Evolutionary conservation across 2,888 invertebrate species (phyloP).

Genomic region (Amiota minor): DNA sequence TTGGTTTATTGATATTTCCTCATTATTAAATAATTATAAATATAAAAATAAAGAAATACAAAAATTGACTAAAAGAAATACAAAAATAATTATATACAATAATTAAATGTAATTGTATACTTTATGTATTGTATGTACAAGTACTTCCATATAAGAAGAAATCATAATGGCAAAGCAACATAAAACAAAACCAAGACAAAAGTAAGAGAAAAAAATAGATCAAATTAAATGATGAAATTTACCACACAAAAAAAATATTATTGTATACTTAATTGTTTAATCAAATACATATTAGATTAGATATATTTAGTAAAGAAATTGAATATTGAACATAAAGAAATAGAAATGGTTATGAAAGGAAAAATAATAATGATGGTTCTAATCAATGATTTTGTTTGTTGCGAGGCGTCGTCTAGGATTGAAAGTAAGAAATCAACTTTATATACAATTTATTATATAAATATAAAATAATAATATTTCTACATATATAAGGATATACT

Average conservation of each 20-base stretch:
- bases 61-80: not conserved
- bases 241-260: constrained; percentile 32
- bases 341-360: not conserved
- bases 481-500: constrained; percentile 23
- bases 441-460: constrained; percentile 22
- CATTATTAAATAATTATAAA: not conserved
- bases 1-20: too few relatives aligned
- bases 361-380: not conserved
- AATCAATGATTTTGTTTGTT: constrained; percentile 21
- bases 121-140: constrained; percentile 30
- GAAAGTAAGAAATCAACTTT: not conserved
- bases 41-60: constrained; percentile 10
- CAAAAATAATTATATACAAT: constrained; percentile 39
- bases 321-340: constrained; percentile 9
- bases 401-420: constrained; percentile 16
- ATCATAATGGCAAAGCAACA: too few relatives aligned
- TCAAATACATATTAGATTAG: constrained; percentile 14
- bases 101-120: constrained; percentile 40
- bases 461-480: constrained; percentile 31
- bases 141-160: not conserved
- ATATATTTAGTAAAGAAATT: constrained; percentile 8
- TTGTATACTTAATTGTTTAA: constrained; percentile 8
- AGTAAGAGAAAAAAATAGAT: constrained; percentile 5
- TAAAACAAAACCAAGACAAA: not conserved
- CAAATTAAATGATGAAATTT: constrained; percentile 8